These are phyloP conservation scores for Plecturocebus donacophilus DNA, from an alignment of 2,113 vertebrate genomes.

Conservation along the genomic window DNA sequence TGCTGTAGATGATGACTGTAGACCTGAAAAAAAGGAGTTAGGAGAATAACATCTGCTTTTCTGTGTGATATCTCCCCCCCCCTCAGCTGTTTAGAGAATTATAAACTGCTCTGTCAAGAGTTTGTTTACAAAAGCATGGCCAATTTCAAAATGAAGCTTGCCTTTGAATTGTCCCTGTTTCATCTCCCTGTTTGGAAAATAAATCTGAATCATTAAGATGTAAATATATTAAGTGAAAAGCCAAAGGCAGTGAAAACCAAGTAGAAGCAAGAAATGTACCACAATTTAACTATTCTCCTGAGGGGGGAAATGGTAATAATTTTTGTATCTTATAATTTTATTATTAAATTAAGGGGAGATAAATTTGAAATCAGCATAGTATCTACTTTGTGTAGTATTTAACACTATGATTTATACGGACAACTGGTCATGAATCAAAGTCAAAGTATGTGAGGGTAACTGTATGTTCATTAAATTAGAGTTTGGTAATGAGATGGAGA, in stretches of 20 bases:
- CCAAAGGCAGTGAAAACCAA: constrained; percentile 56
- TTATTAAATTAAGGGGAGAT: constrained; percentile 22
- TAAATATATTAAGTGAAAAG: constrained; percentile 74
- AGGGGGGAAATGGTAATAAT: background rate
- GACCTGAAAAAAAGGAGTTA: constrained; percentile 17
- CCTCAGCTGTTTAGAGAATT: constrained; percentile 69
- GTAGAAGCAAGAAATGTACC: constrained; percentile 36
- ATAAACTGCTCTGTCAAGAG: constrained; percentile 67
- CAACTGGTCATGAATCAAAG: background rate
- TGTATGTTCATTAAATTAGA: background rate
- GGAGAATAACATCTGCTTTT: constrained; percentile 68
- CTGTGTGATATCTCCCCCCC: constrained; percentile 50
- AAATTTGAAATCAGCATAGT: background rate
- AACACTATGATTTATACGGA: background rate
- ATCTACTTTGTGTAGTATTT: background rate
- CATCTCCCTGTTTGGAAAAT: constrained; percentile 75
- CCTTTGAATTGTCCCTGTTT: constrained; percentile 67
- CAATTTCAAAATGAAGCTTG: constrained; percentile 76
- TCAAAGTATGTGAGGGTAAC: background rate
- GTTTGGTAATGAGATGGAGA: background rate
- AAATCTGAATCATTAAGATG: constrained; percentile 64
- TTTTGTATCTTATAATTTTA: constrained; percentile 40
- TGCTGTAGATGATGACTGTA: constrained; percentile 20
- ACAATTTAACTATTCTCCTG: background rate
- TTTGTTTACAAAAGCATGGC: constrained; percentile 71